Percentiles rank a stretch among this genome's conserved stretches.
Conservation (phyloP, 2,113 vertebrate genomes). For the Mirounga angustirostris region DNA sequence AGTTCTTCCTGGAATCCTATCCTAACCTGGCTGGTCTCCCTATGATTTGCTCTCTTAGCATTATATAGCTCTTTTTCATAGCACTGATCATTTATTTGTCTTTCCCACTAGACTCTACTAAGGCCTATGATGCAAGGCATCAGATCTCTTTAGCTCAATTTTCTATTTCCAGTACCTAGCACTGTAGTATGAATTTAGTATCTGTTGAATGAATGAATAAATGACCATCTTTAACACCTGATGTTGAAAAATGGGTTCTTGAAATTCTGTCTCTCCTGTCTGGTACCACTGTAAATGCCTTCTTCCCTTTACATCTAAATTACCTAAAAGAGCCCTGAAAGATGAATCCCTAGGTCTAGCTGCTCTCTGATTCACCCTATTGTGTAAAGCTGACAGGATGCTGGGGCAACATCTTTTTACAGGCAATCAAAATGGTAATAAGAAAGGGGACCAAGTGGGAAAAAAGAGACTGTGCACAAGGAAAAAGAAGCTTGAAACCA, state of each 20-base stretch:
- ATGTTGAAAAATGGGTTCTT: not conserved
- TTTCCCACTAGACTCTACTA: not conserved
- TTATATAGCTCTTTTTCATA: not conserved
- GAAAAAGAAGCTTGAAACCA: not conserved
- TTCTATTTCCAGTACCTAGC: not conserved
- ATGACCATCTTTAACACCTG: not conserved
- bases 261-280: not conserved
- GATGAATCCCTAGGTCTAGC: not conserved
- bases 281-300: not conserved
- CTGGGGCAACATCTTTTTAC: not conserved
- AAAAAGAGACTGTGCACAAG: not conserved
- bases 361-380: not conserved
- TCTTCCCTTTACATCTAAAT: not conserved
- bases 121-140: not conserved
- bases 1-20: not conserved
- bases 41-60: not conserved
- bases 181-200: not conserved
- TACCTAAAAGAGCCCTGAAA: not conserved
- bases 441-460: not conserved
- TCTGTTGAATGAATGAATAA: constrained; percentile 6
- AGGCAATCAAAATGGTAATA: not conserved
- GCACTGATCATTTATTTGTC: not conserved
- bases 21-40: not conserved
- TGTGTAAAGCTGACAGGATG: not conserved
- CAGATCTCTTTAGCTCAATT: constrained; percentile 9